phyloP scores from a whole-genome alignment of 2,797 vertebrate species.

The Varecia variegata region DNA sequence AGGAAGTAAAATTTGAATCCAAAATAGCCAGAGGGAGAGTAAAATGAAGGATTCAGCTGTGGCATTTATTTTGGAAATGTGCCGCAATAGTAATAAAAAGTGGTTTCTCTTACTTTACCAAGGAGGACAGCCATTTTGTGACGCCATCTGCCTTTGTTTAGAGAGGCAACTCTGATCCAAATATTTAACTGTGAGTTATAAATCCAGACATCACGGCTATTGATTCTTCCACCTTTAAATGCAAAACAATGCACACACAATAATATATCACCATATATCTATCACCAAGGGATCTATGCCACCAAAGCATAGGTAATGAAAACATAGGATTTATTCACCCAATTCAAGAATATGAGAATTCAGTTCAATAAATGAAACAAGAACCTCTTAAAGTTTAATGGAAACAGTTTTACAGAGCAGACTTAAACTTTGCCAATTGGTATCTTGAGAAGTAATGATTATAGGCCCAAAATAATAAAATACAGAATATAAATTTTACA shows the following conservation, averaged over 20 bases:
- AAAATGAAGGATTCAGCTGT: conserved; percentile 49
- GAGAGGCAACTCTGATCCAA: conserved; percentile 98
- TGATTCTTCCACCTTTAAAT: conserved; percentile 95
- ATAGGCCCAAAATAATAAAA: conserved; percentile 37
- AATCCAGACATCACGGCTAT: conserved; percentile 99
- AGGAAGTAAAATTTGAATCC: conserved; percentile 47
- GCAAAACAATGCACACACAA: conserved; percentile 45
- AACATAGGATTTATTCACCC: neutral
- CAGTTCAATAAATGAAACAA: conserved; percentile 39
- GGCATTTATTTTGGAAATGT: conserved; percentile 50
- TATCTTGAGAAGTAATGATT: conserved; percentile 16
- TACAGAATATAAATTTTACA: conserved; percentile 23
- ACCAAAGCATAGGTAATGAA: neutral
- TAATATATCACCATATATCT: neutral
- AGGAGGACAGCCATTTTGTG: conserved; percentile 99
- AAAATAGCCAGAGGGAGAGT: conserved; percentile 48
- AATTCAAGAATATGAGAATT: conserved; percentile 29
- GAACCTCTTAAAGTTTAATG: neutral
- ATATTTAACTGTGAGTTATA: conserved; percentile 99
- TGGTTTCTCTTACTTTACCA: conserved; percentile 92
- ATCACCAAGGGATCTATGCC: neutral
- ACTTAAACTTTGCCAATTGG: neutral
- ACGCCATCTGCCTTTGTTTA: conserved; percentile 99
- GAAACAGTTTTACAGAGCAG: conserved; percentile 15
- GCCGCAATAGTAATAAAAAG: conserved; percentile 38